Evolutionary conservation across 2,797 vertebrate species (phyloP), one percentile per base, ranked within the genome.

Genomic region (Pogonophryne albipinna): DNA sequence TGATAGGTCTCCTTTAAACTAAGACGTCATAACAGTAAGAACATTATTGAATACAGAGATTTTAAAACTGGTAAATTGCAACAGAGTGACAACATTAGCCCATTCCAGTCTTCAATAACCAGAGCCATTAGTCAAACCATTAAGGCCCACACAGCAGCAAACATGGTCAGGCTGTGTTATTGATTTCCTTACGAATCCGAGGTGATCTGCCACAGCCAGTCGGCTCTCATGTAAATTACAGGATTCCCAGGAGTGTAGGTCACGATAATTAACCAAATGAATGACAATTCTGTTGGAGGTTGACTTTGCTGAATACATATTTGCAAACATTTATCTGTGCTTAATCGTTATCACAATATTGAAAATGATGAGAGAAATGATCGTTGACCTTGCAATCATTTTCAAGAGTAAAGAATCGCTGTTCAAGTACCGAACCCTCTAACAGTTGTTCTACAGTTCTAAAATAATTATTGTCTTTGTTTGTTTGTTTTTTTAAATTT

Each of bases 161-260:
- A 76, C 83, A 73, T 68, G 74, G 76, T 74, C 71, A 58, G 82
- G 58, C 85, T 90, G 78, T 64, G 55, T 67, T 90, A 94, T 93
- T 87, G 91, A 94, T 93, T 91, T 90, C 70, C 79, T 86, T 81
- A 83, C 89, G 91, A 91, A 93, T 90, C 85, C 67, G 53, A 85
- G 81, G 87, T 89, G 87, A 93, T 91, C 91, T 90, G 88, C 88
- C 80, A 82, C 83, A 90, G 83, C 58, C 66, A 67, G 84, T 86
- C 66, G 3, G 83, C 83, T 86, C 79, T 83, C 78, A 77, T 79
- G 84, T 80, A 89, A 86, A 92, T 92, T 91, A 90, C 79, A 89
- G 74, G 74, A 86, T 67, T 88, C 90, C 82, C 84, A 52, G 58
- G 85, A 83, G 87, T 81, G 42, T 66, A 56, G 78, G 78, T 86